Evolutionary conservation across 1,140 invertebrate species (phyloP).

Genomic region (Littorina saxatilis): DNA sequence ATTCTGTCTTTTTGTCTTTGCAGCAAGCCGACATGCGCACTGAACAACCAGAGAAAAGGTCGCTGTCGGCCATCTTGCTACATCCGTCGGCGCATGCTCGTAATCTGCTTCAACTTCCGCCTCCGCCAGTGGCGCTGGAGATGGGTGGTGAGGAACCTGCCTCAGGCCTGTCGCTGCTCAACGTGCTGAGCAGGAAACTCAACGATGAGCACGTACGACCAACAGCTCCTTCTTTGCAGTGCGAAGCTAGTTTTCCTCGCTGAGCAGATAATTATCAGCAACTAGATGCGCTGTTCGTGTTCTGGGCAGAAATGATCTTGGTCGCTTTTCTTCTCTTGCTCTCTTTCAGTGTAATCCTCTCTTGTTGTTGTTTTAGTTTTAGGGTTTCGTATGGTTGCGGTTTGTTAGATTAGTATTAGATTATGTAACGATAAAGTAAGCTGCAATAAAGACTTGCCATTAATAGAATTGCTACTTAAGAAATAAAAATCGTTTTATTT

Average conservation of each 20-base stretch:
- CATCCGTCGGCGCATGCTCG: neutral
- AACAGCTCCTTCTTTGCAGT: neutral
- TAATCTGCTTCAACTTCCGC: neutral
- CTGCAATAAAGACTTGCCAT: no score
- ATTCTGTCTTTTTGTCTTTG: neutral
- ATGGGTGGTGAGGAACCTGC: neutral
- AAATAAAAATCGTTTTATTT: no score
- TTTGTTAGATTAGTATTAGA: no score
- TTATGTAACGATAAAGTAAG: no score
- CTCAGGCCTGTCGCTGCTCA: constrained; percentile 27
- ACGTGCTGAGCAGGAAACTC: constrained; percentile 15
- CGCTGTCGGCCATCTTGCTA: constrained; percentile 23
- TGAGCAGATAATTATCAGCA: neutral
- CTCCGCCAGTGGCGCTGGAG: neutral
- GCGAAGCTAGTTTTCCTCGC: neutral
- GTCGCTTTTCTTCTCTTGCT: no score
- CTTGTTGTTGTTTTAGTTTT: no score
- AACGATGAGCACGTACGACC: no score
- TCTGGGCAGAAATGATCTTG: no score
- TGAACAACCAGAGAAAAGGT: neutral
- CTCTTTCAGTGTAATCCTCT: no score
- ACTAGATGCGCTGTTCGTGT: neutral
- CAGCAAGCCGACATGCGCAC: neutral
- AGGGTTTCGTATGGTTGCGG: no score
- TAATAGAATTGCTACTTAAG: no score